These are phyloP conservation scores for Ptychadena robeensis DNA, from an alignment of 2,797 vertebrate species.

Conservation along the genomic window DNA sequence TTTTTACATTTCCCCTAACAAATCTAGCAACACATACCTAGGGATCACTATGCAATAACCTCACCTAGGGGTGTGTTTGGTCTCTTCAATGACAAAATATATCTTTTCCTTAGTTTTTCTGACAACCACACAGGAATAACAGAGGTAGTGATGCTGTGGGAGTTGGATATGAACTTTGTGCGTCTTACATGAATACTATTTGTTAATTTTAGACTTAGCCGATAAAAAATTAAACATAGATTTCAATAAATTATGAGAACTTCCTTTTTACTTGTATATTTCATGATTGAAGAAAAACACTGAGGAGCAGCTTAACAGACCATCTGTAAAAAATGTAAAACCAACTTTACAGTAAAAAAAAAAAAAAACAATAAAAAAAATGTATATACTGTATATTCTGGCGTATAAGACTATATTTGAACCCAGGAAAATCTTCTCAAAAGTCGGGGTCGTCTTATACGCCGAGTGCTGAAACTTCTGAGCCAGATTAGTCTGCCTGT, in stretches of 20 bases:
- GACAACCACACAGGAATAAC: not conserved
- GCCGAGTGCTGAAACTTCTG: too few species aligned
- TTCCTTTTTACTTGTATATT: not conserved
- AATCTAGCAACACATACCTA: not conserved
- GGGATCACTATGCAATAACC: not conserved
- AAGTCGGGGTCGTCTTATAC: too few species aligned
- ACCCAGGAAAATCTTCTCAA: too few species aligned
- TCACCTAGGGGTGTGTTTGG: too few species aligned
- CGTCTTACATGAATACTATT: not conserved
- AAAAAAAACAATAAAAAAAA: too few species aligned
- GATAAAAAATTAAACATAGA: slow-evolving; percentile 31
- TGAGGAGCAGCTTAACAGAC: not conserved
- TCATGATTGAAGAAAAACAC: slow-evolving; percentile 10
- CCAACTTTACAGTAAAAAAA: too few species aligned
- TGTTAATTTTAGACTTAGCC: slow-evolving; percentile 18
- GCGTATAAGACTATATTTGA: too few species aligned
- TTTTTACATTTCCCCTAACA: not conserved
- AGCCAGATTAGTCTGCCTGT: too few species aligned
- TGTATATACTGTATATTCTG: too few species aligned
- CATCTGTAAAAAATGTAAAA: too few species aligned
- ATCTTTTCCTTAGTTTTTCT: not conserved
- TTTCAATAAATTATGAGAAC: slow-evolving; percentile 38
- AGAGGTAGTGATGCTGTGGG: not conserved
- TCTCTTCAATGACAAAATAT: not conserved
- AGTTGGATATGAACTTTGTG: not conserved